Evolutionary conservation across 2,888 invertebrate genomes (phyloP).

Genomic region (Drosophila mimetica): DNA sequence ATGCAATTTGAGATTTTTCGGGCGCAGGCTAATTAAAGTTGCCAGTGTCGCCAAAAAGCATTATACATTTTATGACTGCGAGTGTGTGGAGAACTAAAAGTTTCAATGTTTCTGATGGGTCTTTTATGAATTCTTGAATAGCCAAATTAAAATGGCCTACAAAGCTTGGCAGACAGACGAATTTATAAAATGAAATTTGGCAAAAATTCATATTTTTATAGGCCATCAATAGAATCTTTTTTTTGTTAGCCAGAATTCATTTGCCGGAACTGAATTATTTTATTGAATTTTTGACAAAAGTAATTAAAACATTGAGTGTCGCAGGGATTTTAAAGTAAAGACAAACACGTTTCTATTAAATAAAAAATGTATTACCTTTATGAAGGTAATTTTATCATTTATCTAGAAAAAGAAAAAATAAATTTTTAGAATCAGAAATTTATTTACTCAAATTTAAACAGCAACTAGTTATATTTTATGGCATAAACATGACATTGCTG

Average conservation of each 20-base stretch:
- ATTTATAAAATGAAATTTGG: not conserved
- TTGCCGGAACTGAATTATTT: not conserved
- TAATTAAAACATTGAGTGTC: not conserved
- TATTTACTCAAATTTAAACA: too few relatives aligned
- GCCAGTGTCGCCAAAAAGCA: constrained; percentile 14
- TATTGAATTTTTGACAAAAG: not conserved
- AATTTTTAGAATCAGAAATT: too few relatives aligned
- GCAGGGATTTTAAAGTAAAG: not conserved
- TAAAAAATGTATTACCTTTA: not conserved
- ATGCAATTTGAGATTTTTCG: constrained; percentile 63
- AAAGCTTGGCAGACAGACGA: too few relatives aligned
- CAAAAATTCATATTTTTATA: not conserved
- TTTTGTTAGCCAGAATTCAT: not conserved
- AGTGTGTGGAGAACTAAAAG: not conserved
- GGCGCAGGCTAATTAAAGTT: constrained; percentile 58
- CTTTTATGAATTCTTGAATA: constrained; percentile 8
- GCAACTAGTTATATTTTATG: too few relatives aligned
- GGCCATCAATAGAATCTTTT: not conserved
- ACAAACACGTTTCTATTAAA: not conserved
- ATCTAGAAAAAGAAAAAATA: not conserved
- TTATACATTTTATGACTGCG: constrained; percentile 15
- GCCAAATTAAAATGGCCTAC: not conserved
- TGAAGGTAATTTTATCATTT: not conserved
- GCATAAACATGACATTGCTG: too few relatives aligned
- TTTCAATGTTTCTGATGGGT: not conserved